Conservation (phyloP, 1,140 invertebrate species). For the Sipha flava region DNA sequence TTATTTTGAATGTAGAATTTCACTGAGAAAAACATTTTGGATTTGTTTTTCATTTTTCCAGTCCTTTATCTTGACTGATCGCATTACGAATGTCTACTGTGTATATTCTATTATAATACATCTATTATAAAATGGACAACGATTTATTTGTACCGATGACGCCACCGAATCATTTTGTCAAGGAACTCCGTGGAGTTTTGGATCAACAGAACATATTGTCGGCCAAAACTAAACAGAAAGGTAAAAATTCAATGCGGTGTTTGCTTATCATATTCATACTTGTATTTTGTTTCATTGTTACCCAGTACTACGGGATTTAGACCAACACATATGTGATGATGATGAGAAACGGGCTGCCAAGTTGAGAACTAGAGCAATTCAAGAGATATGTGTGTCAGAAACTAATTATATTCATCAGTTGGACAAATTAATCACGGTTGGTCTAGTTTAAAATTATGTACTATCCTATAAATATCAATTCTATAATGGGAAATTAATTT, state of each 20-base stretch:
- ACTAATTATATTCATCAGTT: conserved; percentile 59
- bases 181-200: conserved; percentile 52
- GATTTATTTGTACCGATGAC: conserved; percentile 5
- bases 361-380: conserved; percentile 50
- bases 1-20: not conserved
- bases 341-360: conserved; percentile 45
- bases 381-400: conserved; percentile 65
- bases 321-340: conserved; percentile 46
- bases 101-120: no score
- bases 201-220: conserved; percentile 55
- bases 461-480: not conserved
- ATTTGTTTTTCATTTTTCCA: no score
- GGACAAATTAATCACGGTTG: conserved; percentile 56
- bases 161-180: conserved; percentile 47
- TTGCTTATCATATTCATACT: conserved; percentile 6
- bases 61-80: no score
- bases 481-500: not conserved
- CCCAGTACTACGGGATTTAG: conserved; percentile 47
- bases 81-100: no score
- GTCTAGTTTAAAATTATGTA: not conserved
- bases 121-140: not conserved
- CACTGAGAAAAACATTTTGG: no score
- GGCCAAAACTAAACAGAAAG: conserved; percentile 51
- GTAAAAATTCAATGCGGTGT: conserved; percentile 40
- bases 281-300: conserved; percentile 35